Percentiles rank a stretch among this genome's conserved stretches.
Evolutionary conservation across 2,797 vertebrate genomes (phyloP).

Genomic region (Nyctibius grandis): DNA sequence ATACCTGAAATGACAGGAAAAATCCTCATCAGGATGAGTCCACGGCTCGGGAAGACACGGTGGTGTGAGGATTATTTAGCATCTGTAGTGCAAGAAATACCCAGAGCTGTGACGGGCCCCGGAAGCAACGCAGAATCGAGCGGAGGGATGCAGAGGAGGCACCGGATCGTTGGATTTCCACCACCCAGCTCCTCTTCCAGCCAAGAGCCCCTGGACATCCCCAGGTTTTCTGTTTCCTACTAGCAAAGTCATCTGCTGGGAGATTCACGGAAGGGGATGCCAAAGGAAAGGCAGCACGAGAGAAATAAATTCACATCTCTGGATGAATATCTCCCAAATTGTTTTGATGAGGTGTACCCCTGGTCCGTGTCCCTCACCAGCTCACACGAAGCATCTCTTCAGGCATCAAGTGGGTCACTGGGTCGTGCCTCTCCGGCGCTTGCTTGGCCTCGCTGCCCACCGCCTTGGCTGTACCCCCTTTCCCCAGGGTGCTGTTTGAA

Average conservation of each 20-base stretch:
- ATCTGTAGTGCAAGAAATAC: background rate
- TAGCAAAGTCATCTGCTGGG: background rate
- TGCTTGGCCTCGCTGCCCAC: background rate
- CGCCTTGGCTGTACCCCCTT: background rate
- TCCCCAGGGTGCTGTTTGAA: background rate
- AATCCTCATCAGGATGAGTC: background rate
- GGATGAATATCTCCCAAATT: background rate
- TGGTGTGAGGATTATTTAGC: background rate
- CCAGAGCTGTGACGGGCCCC: background rate
- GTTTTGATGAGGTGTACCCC: background rate
- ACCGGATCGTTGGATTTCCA: background rate
- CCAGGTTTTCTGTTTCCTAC: background rate
- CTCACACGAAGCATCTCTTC: background rate
- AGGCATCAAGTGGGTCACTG: background rate
- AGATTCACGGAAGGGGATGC: background rate
- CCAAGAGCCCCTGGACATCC: background rate
- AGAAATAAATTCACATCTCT: background rate
- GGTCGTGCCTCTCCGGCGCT: background rate
- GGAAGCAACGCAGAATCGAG: background rate
- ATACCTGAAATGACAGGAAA: background rate
- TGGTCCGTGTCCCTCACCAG: background rate
- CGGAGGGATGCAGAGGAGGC: background rate
- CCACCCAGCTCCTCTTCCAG: background rate
- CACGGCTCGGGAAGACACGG: fast-evolving
- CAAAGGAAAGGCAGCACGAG: fast-evolving